Percentiles rank a stretch among this genome's conserved stretches.
These are phyloP conservation scores for Bugula neritina DNA, from an alignment of 2,888 invertebrate genomes.

Conservation along the genomic window DNA sequence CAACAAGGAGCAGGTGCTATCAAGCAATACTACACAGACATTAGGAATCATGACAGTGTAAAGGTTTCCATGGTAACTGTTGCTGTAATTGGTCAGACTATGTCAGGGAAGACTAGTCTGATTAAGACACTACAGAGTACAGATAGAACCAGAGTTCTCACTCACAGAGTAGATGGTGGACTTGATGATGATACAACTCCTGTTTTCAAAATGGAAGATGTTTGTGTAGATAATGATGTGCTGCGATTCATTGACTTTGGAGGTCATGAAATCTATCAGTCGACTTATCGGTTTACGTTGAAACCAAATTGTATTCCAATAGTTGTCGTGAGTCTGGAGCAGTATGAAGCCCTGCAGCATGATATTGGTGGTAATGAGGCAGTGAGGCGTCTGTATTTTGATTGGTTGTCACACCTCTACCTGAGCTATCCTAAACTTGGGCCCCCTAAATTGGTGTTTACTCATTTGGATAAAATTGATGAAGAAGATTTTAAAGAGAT, in stretches of 20 bases:
- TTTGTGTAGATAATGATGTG: neutral
- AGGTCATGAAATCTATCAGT: neutral
- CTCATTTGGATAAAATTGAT: neutral
- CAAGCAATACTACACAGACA: neutral
- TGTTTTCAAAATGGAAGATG: neutral
- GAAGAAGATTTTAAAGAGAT: neutral
- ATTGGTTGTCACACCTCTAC: neutral
- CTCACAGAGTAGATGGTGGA: neutral
- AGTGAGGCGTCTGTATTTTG: neutral
- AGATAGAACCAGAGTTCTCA: neutral
- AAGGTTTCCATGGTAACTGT: neutral
- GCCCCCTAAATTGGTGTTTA: neutral
- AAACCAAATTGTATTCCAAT: neutral
- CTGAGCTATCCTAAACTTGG: neutral
- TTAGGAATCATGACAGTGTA: neutral
- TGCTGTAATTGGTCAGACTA: neutral
- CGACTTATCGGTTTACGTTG: neutral
- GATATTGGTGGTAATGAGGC: neutral
- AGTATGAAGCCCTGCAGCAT: neutral
- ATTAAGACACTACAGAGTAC: neutral
- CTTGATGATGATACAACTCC: neutral
- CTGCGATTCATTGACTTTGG: neutral
- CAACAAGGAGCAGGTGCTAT: neutral
- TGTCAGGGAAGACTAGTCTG: neutral
- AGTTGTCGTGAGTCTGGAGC: neutral